Evolutionary conservation across 2,113 vertebrate species (phyloP), one percentile per base, ranked within the genome.

Genomic region (Petaurus breviceps): DNA sequence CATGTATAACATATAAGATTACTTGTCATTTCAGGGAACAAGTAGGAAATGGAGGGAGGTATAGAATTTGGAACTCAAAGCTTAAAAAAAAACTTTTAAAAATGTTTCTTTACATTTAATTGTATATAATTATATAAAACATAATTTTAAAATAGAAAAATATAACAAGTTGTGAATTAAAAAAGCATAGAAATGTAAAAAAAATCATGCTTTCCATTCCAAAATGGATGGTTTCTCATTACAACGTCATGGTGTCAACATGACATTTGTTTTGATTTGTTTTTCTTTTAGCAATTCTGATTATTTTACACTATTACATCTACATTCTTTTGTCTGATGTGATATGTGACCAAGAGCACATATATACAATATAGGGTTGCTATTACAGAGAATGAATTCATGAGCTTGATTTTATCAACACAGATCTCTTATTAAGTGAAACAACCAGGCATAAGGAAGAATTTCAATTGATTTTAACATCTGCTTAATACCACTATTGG

Each of bases 231-330:
- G 68, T 43, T 22, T 84, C 37, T 26, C 12, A 84, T n/a, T 16
- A 22, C 68, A 43, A 22, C 8, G 1, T 43, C 16, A 84, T 16
- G 22, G 0, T 7, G 14, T 22, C 0, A 43, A 2, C 37, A 84
- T 84, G 37, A n/a, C 68, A 43, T 43, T 84, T 84, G 19, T 43
- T 84, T n/a, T 84, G 4, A 22, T 84, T 77, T 16, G 14, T 61
- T 10, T 31, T 61, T 43, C 68, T 43, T 84, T 84, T 43, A n/a
- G 16, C 68, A 77, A 84, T 84, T 43, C 22, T 84, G 1, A 43
- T 84, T 31, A 43, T 43, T 84, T 84, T 84, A 8, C 14, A 84
- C 19, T n/a, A 2, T 43, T 43, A 16, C 6, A 77, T 77, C 37
- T n/a, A 77, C 12, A n/a, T 8, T 84, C 5, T 84, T 4, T 68